Evolutionary conservation across 2,888 invertebrate genomes (phyloP).

Genomic region (Camptogramma bilineatum): DNA sequence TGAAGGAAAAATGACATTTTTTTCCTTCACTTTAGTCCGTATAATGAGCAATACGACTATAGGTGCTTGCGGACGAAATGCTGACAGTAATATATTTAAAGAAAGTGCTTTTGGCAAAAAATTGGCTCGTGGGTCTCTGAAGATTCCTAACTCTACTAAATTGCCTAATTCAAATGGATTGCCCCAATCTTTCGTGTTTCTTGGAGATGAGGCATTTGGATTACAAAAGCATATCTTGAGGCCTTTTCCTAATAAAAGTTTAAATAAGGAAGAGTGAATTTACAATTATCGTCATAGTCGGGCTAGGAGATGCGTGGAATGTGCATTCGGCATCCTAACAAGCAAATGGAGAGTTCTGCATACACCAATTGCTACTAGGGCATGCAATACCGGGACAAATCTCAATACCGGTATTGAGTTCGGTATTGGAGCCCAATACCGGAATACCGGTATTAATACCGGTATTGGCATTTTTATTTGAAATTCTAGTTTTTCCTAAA

Average conservation of each 20-base stretch:
- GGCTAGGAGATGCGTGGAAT: constrained; percentile 37
- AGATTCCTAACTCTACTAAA: constrained; percentile 25
- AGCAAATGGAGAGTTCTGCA: constrained; percentile 41
- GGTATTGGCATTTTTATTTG: no score
- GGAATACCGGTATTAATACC: no score
- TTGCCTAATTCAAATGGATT: constrained; percentile 32
- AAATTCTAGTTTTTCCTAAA: no score
- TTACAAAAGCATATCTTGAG: constrained; percentile 26
- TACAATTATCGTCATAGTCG: constrained; percentile 34
- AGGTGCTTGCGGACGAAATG: constrained; percentile 31
- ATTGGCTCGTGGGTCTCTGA: constrained; percentile 25
- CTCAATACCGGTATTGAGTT: no score
- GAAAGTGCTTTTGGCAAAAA: constrained; percentile 27
- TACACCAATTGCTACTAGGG: constrained; percentile 29
- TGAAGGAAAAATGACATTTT: no score
- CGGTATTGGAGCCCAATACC: no score
- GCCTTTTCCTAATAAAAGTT: constrained; percentile 23
- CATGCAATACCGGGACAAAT: no score
- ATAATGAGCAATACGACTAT: no score
- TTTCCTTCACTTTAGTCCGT: no score
- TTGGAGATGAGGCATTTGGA: constrained; percentile 37
- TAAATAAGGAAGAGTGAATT: constrained; percentile 23
- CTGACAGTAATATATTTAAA: constrained; percentile 29
- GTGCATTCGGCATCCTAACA: constrained; percentile 42
- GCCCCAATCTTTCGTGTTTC: constrained; percentile 30